A percentile compares a stretch with the other conserved stretches of the same genome.
Evolutionary conservation across 2,888 invertebrate species (phyloP).

Genomic region (Tetanocera ferruginea): DNA sequence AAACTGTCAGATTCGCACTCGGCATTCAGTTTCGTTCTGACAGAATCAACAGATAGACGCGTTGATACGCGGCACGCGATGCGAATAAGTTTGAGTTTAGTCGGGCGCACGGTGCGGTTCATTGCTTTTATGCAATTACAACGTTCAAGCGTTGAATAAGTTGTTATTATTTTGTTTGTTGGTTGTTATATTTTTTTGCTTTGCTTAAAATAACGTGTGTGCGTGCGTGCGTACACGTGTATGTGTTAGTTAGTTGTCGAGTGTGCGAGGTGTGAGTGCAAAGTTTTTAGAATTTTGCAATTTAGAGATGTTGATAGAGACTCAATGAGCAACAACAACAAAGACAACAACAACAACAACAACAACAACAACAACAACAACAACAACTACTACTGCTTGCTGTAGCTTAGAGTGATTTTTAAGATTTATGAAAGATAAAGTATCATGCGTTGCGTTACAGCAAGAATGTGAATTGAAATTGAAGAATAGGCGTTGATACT

Average conservation of each 20-base stretch:
- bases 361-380: neutral
- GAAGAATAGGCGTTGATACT: no score
- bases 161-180: neutral
- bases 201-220: neutral
- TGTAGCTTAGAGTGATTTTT: neutral
- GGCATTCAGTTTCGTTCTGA: conserved; percentile 63
- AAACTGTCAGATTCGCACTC: conserved; percentile 55
- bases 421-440: neutral
- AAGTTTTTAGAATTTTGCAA: no score
- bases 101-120: conserved; percentile 19
- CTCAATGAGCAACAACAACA: neutral
- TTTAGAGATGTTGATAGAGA: no score
- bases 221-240: neutral
- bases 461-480: no score
- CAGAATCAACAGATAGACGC: conserved; percentile 54
- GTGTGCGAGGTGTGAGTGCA: neutral
- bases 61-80: conserved; percentile 46
- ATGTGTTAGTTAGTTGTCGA: neutral
- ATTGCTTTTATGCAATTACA: no score
- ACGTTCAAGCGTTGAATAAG: no score
- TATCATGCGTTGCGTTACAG: no score
- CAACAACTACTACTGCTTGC: neutral
- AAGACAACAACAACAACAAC: neutral
- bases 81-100: conserved; percentile 15
- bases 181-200: neutral